Base-by-base conservation (phyloP, 2,888 invertebrate species). In the Mythimna vitellina region DNA sequence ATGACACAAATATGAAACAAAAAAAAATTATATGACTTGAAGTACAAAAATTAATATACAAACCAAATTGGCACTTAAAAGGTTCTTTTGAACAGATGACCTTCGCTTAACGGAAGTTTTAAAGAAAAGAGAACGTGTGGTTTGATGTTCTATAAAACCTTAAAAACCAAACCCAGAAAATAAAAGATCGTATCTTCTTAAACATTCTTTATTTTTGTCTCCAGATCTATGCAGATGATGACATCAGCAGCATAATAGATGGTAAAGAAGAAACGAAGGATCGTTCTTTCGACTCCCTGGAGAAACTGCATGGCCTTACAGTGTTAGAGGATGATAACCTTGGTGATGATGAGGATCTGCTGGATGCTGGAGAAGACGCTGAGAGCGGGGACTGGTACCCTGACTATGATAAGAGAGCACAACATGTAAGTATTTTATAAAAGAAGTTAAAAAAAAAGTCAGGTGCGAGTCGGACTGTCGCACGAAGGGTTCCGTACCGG, bases 311-410 rank as follows among this genome's bases (percentile, higher is more conserved):
- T 38, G 94, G 89, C 2, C 89, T 96, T 3, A 96, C 95, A 0
- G 93, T 95, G 29, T 83, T 95, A 20, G 95, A 94, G 73, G 94
- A 94, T 62, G 95, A 95, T 42, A 91, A 88, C 65, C 73, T 92
- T 22, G 92, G 89, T 0, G 93, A 93, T 54, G 96, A 95, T 51
- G 93, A 93, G 62, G 94, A 95, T 70, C 80, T 90, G 74, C 88
- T 92, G 54, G 93, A 94, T 12, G 87, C 90, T 7, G 92, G 83
- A 0, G 80, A 80, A 46, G 80, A 80, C 20, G 66, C 90, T 1
- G 95, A 96, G 83, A 95, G 94, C 78, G 95, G 95, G 6, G 93
- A 95, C 87, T 93, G 93, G 92, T 95, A 94, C 79, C 90, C 91
- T 7, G 95, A 95, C 53, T 95, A 95, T 65, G 93, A 95, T 76